Evolutionary conservation across 2,797 vertebrate genomes (phyloP), one percentile per base, ranked within the genome.

Genomic region (Clarias pachynema): DNA sequence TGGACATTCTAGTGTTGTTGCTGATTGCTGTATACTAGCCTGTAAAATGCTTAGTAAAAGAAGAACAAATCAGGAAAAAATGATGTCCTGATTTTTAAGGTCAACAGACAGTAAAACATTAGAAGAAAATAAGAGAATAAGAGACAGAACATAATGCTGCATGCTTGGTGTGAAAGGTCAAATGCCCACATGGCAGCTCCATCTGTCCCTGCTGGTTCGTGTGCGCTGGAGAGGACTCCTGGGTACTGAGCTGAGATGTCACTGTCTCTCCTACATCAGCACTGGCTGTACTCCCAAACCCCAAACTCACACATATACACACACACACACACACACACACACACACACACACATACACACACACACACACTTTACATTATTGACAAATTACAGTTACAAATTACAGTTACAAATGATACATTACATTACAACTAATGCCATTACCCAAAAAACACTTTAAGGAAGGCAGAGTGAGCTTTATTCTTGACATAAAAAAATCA

Each of bases 91-190:
- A 73, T 83, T 83, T 73, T 31, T 60, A 86, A 83, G 40, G 72
- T 40, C 75, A 73, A 60, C 59, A 56, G 81, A 83, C 74, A 66
- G 66, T 26, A 24, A 73, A 83, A 72, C 29, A 31, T 15, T 75
- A 74, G 26, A 24, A 87, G 74, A 44, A 59, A 85, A 87, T 26
- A 84, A 81, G 70, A 75, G 34, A 84, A 85, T 68, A 63, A 88
- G 82, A 86, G 63, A 89, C 81, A 86, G 81, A 81, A 82, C 63
- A 86, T n/a, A 79, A 49, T 65, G 37, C 72, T 81, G 83, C 72
- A 83, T 84, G 90, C 84, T 84, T 90, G 90, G 92, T 93, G 92
- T 92, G 92, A 93, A 93, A 94, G 93, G 93, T 91, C 93, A 95
- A 92, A 88, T 85, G 88, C 91, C 91, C 93, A 95, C 89, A 87